Evolutionary conservation across 2,113 vertebrate species (phyloP).

Genomic region (Peromyscus polionotus): DNA sequence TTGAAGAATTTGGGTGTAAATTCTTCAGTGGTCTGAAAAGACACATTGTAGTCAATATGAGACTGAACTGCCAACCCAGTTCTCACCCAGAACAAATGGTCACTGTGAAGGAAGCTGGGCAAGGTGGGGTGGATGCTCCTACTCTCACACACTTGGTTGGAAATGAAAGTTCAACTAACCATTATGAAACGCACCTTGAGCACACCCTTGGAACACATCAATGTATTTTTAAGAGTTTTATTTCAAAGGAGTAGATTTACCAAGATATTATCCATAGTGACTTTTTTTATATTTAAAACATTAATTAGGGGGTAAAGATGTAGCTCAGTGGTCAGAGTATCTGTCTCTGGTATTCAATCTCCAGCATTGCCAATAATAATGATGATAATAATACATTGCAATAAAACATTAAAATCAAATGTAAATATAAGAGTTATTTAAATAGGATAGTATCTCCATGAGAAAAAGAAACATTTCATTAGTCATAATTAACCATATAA

Average conservation of each 20-base stretch:
- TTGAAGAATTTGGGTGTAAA: not conserved
- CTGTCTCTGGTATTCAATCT: not conserved
- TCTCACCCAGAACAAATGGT: not conserved
- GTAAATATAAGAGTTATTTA: not conserved
- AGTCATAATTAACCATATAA: not conserved
- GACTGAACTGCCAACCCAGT: not conserved
- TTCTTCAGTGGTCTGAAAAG: not conserved
- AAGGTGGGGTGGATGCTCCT: too few species aligned
- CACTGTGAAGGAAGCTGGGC: not conserved
- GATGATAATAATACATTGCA: not conserved
- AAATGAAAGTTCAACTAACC: not conserved
- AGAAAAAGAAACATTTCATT: conserved; percentile 8
- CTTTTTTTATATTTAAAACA: not conserved
- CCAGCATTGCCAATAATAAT: not conserved
- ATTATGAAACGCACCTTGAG: not conserved
- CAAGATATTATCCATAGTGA: conserved; percentile 1
- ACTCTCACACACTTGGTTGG: not conserved
- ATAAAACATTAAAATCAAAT: conserved; percentile 4
- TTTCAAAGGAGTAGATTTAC: not conserved
- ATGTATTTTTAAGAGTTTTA: not conserved
- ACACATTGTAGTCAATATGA: not conserved
- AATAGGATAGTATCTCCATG: not conserved
- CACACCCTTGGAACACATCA: not conserved
- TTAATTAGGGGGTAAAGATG: not conserved
- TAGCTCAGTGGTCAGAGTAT: not conserved